Evolutionary conservation across 2,113 vertebrate species (phyloP).

Genomic region (Cottus gobio): DNA sequence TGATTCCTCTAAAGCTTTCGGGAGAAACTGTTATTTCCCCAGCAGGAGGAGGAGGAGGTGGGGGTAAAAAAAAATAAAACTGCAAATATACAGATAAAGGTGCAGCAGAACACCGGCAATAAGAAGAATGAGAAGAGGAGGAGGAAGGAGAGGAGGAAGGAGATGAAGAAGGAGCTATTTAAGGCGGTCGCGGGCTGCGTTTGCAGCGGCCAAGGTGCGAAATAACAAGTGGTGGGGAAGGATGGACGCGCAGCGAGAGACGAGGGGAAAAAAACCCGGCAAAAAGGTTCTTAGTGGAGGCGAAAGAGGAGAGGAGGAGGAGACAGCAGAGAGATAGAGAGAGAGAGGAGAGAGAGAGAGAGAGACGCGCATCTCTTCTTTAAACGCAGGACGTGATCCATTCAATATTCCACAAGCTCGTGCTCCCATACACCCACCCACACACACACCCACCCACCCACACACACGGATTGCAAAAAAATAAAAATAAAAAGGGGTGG

Average conservation of each 20-base stretch:
- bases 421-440: not conserved
- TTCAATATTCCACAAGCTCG: conserved; percentile 7
- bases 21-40: conserved; percentile 62
- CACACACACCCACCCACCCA: conserved; percentile 5
- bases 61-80: not conserved
- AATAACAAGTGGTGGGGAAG: conserved; percentile 52
- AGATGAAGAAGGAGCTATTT: not conserved
- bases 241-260: conserved; percentile 38
- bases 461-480: too few species aligned
- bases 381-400: conserved; percentile 47
- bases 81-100: not conserved
- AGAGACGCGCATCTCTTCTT: conserved; percentile 40
- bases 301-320: conserved; percentile 73
- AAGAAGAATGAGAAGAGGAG: not conserved
- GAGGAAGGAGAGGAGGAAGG: not conserved
- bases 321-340: conserved; percentile 32
- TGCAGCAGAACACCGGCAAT: conserved; percentile 15
- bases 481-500: too few species aligned
- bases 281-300: conserved; percentile 68
- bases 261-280: conserved; percentile 3
- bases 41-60: not conserved
- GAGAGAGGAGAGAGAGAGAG: conserved; percentile 17
- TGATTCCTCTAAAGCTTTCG: conserved; percentile 78
- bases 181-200: conserved; percentile 22
- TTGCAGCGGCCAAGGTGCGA: conserved; percentile 55